A percentile compares a stretch with the other conserved stretches of the same genome.
These are phyloP conservation scores for Lepidiolamprologus cunningtoni DNA, from an alignment of 2,113 vertebrate genomes.

Conservation along the genomic window DNA sequence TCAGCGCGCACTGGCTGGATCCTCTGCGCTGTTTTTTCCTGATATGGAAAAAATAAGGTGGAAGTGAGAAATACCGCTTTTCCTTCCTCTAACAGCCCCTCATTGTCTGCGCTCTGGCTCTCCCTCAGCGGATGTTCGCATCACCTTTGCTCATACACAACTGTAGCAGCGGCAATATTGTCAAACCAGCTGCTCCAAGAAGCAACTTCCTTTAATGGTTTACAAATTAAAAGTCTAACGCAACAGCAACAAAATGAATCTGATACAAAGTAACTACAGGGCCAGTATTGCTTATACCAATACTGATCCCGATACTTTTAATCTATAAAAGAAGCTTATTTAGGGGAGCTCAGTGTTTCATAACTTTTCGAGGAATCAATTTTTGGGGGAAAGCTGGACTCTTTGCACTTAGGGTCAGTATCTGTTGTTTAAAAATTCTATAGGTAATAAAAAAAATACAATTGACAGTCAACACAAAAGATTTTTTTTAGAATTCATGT, in stretches of 20 bases:
- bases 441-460: background rate
- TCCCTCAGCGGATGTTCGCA: constrained; percentile 10
- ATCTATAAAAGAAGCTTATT: background rate
- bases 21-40: background rate
- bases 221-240: constrained; percentile 4
- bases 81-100: background rate
- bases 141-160: constrained; percentile 8
- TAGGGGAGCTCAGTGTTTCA: accelerated
- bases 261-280: background rate
- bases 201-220: background rate
- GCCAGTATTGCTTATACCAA: background rate
- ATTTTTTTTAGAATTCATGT: background rate
- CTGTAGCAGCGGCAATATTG: background rate
- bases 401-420: accelerated
- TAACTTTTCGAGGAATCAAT: background rate
- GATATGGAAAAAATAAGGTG: background rate
- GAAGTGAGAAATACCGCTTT: background rate
- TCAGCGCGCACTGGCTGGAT: background rate
- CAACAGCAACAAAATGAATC: accelerated
- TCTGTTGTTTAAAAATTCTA: background rate
- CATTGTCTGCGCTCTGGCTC: background rate
- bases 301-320: background rate
- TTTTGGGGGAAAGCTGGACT: background rate
- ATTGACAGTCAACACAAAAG: background rate
- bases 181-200: background rate